Conservation (phyloP, 2,113 vertebrate species). For the Caretta caretta region DNA sequence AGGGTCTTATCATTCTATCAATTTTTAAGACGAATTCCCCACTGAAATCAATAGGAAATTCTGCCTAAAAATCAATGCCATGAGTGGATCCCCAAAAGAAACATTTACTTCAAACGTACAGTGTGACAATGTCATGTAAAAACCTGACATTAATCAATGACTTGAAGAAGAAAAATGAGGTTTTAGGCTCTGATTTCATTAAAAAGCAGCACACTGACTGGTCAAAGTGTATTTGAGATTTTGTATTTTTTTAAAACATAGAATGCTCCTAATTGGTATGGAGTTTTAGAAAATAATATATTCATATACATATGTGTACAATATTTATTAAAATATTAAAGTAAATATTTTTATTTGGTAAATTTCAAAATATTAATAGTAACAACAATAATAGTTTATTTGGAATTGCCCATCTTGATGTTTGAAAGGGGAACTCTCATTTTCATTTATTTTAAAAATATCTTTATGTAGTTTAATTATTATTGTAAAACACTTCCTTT, state of each 20-base stretch:
- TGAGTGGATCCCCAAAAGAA: not conserved
- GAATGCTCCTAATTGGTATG: not conserved
- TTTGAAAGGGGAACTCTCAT: not conserved
- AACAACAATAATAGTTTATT: fast-evolving
- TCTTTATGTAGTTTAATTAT: not conserved
- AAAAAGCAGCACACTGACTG: not conserved
- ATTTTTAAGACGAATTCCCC: not conserved
- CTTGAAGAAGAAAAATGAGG: not conserved
- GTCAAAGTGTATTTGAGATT: not conserved
- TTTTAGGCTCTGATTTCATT: constrained; percentile 26
- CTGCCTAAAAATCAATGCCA: not conserved
- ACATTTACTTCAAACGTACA: not conserved
- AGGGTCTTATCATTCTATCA: fast-evolving
- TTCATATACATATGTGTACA: not conserved
- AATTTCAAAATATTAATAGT: not conserved
- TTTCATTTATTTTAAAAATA: not conserved
- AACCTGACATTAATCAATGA: not conserved
- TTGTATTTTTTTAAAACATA: not conserved
- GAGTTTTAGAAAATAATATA: not conserved
- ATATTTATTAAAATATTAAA: too few species aligned
- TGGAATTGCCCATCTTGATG: not conserved
- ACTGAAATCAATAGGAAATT: not conserved
- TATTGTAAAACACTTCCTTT: not conserved
- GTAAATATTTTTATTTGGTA: not conserved
- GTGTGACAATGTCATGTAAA: not conserved